Evolutionary conservation across 2,113 vertebrate genomes (phyloP), one percentile per base, ranked within the genome.

Genomic region (Alouatta palliata): DNA sequence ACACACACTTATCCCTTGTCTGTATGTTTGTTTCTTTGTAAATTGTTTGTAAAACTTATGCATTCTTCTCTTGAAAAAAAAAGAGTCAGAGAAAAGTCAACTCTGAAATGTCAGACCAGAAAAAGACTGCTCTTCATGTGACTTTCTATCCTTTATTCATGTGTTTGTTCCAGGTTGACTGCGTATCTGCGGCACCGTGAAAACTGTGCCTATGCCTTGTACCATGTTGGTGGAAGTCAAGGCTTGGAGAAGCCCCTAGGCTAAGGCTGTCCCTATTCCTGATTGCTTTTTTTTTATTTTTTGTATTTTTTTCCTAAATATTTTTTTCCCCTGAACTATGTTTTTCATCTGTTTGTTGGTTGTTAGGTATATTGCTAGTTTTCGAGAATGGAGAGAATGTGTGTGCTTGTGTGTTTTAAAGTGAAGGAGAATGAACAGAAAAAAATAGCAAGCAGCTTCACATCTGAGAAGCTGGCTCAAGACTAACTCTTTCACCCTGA

Each of bases 51-150:
- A 90, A 95, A 71, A 8, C 40, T 85, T 83, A 80, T 68, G 43
- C 35, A 64, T 84, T 89, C 45, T 95, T 96, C 23, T 94, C 45
- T 84, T 83, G 12, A 6, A n/a, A 23, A 25, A 27, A n/a, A 37
- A 76, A 89, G 49, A 70, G 40, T 58, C 82, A 92, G 83, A 54
- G 25, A 92, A 97, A 94, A 68, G 52, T 93, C 89, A 89, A 21
- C 37, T 87, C 45, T 91, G 35, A 96, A 97, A 91, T 96, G 88
- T 94, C 95, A 95, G 37, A 75, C n/a, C 77, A 92, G 85, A 96
- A 91, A 86, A 90, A 92, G 35, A 79, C 23, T 83, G 43, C 20
- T 61, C 23, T 81, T 68, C 64, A 43, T 58, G 4, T 17, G 58
- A 73, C 21, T 77, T 96, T 92, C 94, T 77, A 37, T 95, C 47